Evolutionary conservation across 2,113 vertebrate species (phyloP).

Genomic region (Tretioscincus oriximinensis): DNA sequence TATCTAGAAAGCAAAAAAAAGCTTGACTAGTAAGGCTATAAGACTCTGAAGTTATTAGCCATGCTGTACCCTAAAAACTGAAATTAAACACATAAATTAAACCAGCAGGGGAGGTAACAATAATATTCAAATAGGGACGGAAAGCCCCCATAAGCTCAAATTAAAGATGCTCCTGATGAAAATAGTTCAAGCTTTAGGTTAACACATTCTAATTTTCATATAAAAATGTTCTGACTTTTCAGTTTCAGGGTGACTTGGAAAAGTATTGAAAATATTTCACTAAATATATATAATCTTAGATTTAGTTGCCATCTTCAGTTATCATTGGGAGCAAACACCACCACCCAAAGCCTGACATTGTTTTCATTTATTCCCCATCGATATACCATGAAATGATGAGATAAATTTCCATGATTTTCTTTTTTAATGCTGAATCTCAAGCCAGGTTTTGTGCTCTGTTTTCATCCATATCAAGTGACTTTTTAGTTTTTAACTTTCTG

Average conservation of each 20-base stretch:
- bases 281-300: background rate
- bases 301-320: background rate
- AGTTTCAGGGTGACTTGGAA: conserved; percentile 41
- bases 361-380: too few relatives aligned
- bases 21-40: conserved; percentile 68
- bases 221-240: conserved; percentile 13
- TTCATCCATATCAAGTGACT: too few relatives aligned
- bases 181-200: conserved; percentile 43
- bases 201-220: conserved; percentile 33
- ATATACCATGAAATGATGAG: too few relatives aligned
- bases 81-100: conserved; percentile 82
- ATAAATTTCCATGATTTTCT: conserved; percentile 9
- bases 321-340: too few relatives aligned
- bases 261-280: conserved; percentile 33
- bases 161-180: conserved; percentile 42
- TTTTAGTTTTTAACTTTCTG: too few relatives aligned
- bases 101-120: conserved; percentile 65
- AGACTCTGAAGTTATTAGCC: conserved; percentile 72
- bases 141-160: conserved; percentile 34
- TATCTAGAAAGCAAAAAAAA: conserved; percentile 65
- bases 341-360: too few relatives aligned
- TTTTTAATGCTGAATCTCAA: too few relatives aligned
- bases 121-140: conserved; percentile 55
- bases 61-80: conserved; percentile 69
- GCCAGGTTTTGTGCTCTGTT: too few relatives aligned